Evolutionary conservation across 2,113 vertebrate species (phyloP), one percentile per base, ranked within the genome.

Genomic region (Casuarius casuarius): DNA sequence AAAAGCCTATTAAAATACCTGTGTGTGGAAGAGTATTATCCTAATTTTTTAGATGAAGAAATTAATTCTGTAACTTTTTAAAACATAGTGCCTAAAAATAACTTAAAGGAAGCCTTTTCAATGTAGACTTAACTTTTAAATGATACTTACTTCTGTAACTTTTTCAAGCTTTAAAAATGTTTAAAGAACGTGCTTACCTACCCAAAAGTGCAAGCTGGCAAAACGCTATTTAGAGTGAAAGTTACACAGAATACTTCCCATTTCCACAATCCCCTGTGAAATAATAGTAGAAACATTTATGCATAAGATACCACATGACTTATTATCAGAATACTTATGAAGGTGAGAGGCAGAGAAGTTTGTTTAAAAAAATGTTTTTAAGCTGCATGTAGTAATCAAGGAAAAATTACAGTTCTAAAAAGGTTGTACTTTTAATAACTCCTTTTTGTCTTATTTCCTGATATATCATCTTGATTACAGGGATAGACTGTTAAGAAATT

Each of bases 201-300:
- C 52, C n/a, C 22, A 2, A 29, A 29, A 35, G 63, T 52, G 48
- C 46, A n/a, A 38, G 33, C 40, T 72, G 44, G 59, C 20, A n/a
- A 7, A 23, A 7, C 19, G 4, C 7, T 8, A 4, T 0, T 46
- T 49, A 40, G 42, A 26, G 15, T 12, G 2, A 0, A 13, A 76
- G 11, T 8, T 10, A 19, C 19, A 10, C 68, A 62, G 40, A 65
- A 58, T 51, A 14, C 40, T 33, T 14, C 9, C 10, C 13, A 2
- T 49, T 19, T 49, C 44, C 70, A 26, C 74, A 44, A 33, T 7
- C 52, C 19, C 6, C 29, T 65, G 40, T 1, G 10, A 58, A 90
- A 66, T 4, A 11, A 31, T 14, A 48, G 26, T 35, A 58, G 75
- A 40, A 42, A 22, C 4, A 4, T 40, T 62, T 40, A 3, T 20